phyloP scores from a whole-genome alignment of 2,113 vertebrate species.

The Nicator chloris region DNA sequence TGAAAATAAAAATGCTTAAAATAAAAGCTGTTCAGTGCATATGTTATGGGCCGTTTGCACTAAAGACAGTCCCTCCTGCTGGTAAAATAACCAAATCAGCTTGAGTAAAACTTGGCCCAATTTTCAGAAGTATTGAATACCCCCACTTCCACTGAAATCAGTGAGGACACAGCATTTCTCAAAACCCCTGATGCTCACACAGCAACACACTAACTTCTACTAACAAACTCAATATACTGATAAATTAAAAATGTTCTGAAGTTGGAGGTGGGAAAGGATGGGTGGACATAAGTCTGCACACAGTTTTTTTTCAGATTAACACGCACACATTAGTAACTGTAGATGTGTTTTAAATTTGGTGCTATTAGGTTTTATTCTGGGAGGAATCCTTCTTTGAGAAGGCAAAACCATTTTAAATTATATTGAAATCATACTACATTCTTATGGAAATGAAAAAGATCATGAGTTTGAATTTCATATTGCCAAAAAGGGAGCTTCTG shows the following conservation, averaged over 20 bases:
- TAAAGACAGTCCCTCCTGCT: neutral
- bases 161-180: conserved; percentile 8
- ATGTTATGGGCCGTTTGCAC: neutral
- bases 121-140: neutral
- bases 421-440: conserved; percentile 14
- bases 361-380: conserved; percentile 19
- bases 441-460: conserved; percentile 53
- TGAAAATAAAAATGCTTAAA: conserved; percentile 46
- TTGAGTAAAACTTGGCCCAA: neutral
- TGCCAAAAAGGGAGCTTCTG: conserved; percentile 59
- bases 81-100: conserved; percentile 11
- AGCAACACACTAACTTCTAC: conserved; percentile 61
- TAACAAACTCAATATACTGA: conserved; percentile 31
- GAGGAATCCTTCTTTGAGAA: conserved; percentile 46
- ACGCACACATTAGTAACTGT: neutral
- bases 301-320: conserved; percentile 29
- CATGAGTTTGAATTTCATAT: conserved; percentile 65
- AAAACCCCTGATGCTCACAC: conserved; percentile 38
- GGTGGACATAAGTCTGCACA: neutral
- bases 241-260: conserved; percentile 44
- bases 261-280: neutral
- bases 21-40: conserved; percentile 59
- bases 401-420: conserved; percentile 40
- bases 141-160: neutral
- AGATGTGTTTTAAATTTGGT: conserved; percentile 32